Evolutionary conservation across 2,797 vertebrate genomes (phyloP), one percentile per base, ranked within the genome.

Genomic region (Podarcis lilfordi): DNA sequence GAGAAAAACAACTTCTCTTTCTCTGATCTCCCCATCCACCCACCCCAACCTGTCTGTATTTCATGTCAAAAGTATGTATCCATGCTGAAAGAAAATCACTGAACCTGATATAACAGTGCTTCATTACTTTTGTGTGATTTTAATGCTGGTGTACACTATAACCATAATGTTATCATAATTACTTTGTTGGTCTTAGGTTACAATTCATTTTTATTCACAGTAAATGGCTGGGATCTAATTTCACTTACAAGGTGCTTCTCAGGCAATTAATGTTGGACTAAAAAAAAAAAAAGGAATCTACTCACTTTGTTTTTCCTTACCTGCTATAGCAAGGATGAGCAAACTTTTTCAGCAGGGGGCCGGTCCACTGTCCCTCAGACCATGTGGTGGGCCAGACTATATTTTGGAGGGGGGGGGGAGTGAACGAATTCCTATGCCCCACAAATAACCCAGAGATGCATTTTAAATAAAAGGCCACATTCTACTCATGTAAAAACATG

Each of bases 111-210:
- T 81, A 17, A 10, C 55, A 87, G 2, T 55, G 19, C 25, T 91
- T 92, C 86, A 85, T 80, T 82, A 85, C 37, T n/a, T 32, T 59
- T 86, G 37, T 66, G 71, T 90, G 82, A 81, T 86, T 93, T 90
- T 88, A 89, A 91, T 86, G 79, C 82, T 78, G 89, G 86, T 75
- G 93, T 91, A 66, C 59, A 91, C 0, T 0, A 59, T 84, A 17
- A 90, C 86, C 82, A 84, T 82, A 93, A 87, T 87, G 59, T 90
- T 92, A 90, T 90, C 55, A 75, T 94, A 91, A 94, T 93, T 29
- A 92, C 72, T 95, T 94, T 88, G 61, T 27, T 91, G 71, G 91
- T 94, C 43, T 91, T 92, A 88, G 90, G 84, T 91, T 92, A 64
- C 86, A 86, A 89, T 94, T 68, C 69, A 61, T 85, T 93, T 92